Evolutionary conservation across 2,797 vertebrate species (phyloP).

Genomic region (Arrhamphus sclerolepis): DNA sequence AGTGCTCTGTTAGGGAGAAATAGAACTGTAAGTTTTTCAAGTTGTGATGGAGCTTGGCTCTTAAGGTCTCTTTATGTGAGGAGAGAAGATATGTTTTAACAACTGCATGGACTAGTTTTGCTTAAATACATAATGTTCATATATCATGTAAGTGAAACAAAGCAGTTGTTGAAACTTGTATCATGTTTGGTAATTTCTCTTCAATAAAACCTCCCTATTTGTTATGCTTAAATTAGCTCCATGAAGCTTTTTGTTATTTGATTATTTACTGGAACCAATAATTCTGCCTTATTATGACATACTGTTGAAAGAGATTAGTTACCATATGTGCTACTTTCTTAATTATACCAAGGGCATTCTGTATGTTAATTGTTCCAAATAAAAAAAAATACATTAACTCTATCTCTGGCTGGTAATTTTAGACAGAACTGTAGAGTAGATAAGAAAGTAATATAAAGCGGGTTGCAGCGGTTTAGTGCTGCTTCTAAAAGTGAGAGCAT

Average conservation of each 20-base stretch:
- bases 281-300: not conserved
- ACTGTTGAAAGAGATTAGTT: not conserved
- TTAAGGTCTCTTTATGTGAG: too few species aligned
- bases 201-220: not conserved
- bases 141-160: too few species aligned
- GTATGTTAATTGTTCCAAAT: not conserved
- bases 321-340: not conserved
- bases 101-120: too few species aligned
- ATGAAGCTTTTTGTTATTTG: not conserved
- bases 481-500: slow-evolving; percentile 1
- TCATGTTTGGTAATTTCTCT: not conserved
- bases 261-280: not conserved
- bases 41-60: too few species aligned
- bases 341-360: not conserved
- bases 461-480: not conserved
- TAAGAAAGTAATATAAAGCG: not conserved
- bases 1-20: too few species aligned
- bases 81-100: too few species aligned
- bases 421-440: not conserved
- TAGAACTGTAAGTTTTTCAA: too few species aligned
- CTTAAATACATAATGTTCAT: too few species aligned
- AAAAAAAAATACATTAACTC: slow-evolving; percentile 2
- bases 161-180: too few species aligned
- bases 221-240: not conserved
- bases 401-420: not conserved